Evolutionary conservation across 2,113 vertebrate species (phyloP).

Genomic region (Limanda limanda): DNA sequence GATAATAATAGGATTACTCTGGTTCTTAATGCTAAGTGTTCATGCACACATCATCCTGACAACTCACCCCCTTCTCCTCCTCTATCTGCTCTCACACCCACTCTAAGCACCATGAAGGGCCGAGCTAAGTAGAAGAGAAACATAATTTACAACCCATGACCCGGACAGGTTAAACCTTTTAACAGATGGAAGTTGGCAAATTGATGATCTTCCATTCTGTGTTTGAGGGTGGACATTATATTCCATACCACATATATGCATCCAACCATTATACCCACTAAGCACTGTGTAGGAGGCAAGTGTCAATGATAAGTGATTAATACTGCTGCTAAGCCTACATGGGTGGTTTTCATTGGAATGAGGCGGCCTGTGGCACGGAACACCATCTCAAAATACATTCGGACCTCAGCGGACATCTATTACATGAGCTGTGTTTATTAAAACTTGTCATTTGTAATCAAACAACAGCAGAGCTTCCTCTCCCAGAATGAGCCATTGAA

Average conservation of each 20-base stretch:
- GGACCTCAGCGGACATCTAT: conserved; percentile 25
- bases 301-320: conserved; percentile 66
- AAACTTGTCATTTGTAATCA: conserved; percentile 38
- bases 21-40: not conserved
- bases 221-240: not conserved
- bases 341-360: conserved; percentile 43
- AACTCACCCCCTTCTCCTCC: not conserved
- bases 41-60: conserved; percentile 4
- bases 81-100: conserved; percentile 38
- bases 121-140: conserved; percentile 49
- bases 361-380: conserved; percentile 44
- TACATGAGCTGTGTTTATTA: conserved; percentile 36
- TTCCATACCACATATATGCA: conserved; percentile 21
- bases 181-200: conserved; percentile 51
- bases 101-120: conserved; percentile 37
- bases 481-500: conserved; percentile 21
- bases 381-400: conserved; percentile 50
- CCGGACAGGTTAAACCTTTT: conserved; percentile 62
- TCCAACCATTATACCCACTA: conserved; percentile 37
- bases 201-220: conserved; percentile 32
- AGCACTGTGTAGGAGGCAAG: conserved; percentile 56
- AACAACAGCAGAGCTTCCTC: conserved; percentile 6
- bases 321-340: conserved; percentile 51
- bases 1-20: too few relatives aligned
- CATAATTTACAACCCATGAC: conserved; percentile 52